Evolutionary conservation across 35 echinoderm and acorn worm species (phyloP), one percentile per base, ranked within the genome.

Genomic region (Hemicentrotus pulcherrimus): DNA sequence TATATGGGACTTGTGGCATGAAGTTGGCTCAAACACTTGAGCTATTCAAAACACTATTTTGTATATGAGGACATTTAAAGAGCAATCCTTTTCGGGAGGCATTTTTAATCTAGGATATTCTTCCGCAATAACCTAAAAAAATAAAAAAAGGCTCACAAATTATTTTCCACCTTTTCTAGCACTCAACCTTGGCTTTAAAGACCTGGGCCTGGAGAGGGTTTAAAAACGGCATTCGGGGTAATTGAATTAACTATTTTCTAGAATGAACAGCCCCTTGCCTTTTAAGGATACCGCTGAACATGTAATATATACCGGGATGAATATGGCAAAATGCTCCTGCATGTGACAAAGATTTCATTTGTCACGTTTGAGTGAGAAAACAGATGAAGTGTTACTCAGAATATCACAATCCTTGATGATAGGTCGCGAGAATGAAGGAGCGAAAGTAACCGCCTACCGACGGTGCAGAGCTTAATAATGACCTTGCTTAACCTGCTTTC

Each of bases 291-390:
- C 65, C 65, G 19, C 65, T 28, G 4, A 28, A 22, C 65, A n/a
- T 78, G 65, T 78, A 24, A 70, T 70, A 70, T 6, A 78, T 18
- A 59, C 65, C 19, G 22, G 65, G 65, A 28, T n/a, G 65, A 78
- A 78, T 78, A 78, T 78, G 65, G 65, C 7, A n/a, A 78, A 78
- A 78, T 78, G 19, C 65, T 15, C 65, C n/a, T 28, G 65, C 65
- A 78, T 78, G 65, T 78, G 65, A 78, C 65, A 78, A n/a, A 78
- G 65, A 78, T 78, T 78, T 78, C 65, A 78, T 28, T 78, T 78
- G 65, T 78, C 65, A 78, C 18, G 65, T 78, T 78, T 78, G n/a
- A 78, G 65, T 78, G 65, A 78, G 65, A 78, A 78, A 78, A 78
- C 65, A 78, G 65, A 78, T 78, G 65, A 78, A 78, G 65, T 78